Base-by-base conservation (phyloP, 2,888 invertebrate species). In the Ceraclea dissimilis region DNA sequence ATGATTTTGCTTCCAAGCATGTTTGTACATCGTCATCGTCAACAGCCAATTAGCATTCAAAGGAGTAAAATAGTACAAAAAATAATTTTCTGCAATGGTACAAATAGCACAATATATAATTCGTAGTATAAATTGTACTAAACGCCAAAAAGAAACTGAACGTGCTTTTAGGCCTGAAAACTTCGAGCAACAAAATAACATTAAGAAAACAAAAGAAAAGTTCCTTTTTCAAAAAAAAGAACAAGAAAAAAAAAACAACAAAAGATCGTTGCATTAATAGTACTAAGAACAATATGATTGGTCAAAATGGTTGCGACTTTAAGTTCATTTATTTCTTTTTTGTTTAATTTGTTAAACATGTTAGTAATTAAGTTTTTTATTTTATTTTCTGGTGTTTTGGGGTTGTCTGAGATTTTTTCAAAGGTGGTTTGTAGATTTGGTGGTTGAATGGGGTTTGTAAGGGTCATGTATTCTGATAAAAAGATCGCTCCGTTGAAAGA, bases 271-370 rank as follows among this genome's bases (percentile, higher is more conserved):
- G 11, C 31, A 31, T 6, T 8, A 31, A 31, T 31, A 6, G 6
- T 11, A 31, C 11, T 31, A 11, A 31, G 11, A 11, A 31, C 11
- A n/a, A 2, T 39, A 16, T 39, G 39, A 26, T 13, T 39, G 49
- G 54, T 54, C 52, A 49, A 34, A 49, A 49, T 43, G 54, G 49
- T 49, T 19, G 20, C 54, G 49, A 54, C 43, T 53, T 54, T 43
- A 20, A 19, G 11, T 22, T 18, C 13, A 5, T 49, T 21, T 16
- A 20, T 53, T 48, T 52, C 26, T n/a, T 43, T 49, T 43, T 34
- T 18, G 6, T 44, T 58, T 54, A 58, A 50, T 34, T 54, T 47
- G 50, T 17, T 54, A 44, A 46, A 16, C n/a, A 44, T 13, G 17
- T 31, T 31, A 8, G 11, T 8, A 31, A 31, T 39, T 8, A 39